Percentiles rank a stretch among this genome's conserved stretches.
These are phyloP conservation scores for Sphecodes monilicornis DNA, from an alignment of 2,888 invertebrate genomes.

Conservation along the genomic window DNA sequence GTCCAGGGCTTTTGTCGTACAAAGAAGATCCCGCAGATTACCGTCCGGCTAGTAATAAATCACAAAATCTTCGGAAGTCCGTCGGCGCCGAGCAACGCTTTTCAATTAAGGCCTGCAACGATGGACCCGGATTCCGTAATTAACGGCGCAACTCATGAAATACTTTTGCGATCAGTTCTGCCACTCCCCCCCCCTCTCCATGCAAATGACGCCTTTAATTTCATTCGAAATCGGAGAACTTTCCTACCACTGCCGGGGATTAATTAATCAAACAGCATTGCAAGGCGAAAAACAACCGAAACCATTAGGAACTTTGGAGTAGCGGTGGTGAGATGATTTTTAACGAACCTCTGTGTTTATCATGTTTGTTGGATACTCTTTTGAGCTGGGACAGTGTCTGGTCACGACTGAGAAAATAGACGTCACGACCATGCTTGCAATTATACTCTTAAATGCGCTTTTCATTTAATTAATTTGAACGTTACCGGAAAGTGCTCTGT, in stretches of 20 bases:
- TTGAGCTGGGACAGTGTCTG: background rate
- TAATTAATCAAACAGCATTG: slow-evolving; percentile 29
- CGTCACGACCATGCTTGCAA: background rate
- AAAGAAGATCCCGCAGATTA: background rate
- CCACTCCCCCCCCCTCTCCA: background rate
- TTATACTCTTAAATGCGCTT: background rate
- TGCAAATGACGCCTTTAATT: slow-evolving; percentile 7
- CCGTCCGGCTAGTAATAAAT: background rate
- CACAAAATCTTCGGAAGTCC: background rate
- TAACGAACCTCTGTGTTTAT: background rate
- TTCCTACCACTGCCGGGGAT: background rate
- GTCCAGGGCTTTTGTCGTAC: background rate
- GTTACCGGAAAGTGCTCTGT: background rate
- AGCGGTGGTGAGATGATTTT: background rate
- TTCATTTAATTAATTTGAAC: background rate
- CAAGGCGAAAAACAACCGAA: background rate
- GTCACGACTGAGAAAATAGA: background rate
- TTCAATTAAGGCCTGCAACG: background rate
- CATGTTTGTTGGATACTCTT: background rate
- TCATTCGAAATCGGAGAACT: background rate
- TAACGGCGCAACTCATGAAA: background rate
- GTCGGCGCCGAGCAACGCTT: background rate
- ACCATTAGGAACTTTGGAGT: background rate
- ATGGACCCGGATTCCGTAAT: slow-evolving; percentile 12
- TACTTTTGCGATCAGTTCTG: slow-evolving; percentile 8